Conservation (phyloP, 92 coral and sea anemone genomes). For the Zoanthus solanderi region DNA sequence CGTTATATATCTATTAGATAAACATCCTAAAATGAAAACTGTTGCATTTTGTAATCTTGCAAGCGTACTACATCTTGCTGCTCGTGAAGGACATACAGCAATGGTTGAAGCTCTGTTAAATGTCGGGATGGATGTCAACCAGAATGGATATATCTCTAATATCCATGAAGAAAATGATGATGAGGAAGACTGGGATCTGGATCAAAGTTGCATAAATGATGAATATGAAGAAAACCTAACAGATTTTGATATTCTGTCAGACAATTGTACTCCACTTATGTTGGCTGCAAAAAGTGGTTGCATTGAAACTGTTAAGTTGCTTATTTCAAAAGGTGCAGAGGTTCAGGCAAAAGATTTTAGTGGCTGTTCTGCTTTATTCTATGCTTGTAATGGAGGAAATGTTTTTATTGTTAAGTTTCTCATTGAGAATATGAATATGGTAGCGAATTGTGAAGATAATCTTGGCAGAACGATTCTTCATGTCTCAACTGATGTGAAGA, state of each 20-base stretch:
- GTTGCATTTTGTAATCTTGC: not conserved
- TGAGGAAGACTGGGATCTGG: not conserved
- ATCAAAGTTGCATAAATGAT: not conserved
- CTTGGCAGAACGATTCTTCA: not conserved
- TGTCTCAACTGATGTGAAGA: not conserved
- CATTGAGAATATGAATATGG: not conserved
- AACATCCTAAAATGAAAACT: not conserved
- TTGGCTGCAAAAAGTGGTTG: constrained; percentile 20
- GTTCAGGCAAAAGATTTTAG: not conserved
- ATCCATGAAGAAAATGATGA: not conserved
- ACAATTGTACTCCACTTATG: not conserved
- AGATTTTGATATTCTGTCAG: not conserved
- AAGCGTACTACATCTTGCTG: constrained; percentile 3
- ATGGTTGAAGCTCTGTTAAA: constrained; percentile 2
- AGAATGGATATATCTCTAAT: not conserved
- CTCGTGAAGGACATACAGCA: constrained; percentile 22
- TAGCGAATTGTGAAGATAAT: not conserved
- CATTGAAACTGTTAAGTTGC: not conserved
- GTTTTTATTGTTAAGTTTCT: not conserved
- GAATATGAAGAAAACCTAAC: not conserved
- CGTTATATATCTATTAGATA: constrained; percentile 33
- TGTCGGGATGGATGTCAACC: constrained; percentile 17
- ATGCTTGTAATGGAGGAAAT: constrained; percentile 42
- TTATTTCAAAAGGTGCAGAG: constrained; percentile 20
- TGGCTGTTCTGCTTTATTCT: constrained; percentile 15